Conservation (phyloP, 53 echinoderm and acorn worm genomes). For the Astropecten irregularis region DNA sequence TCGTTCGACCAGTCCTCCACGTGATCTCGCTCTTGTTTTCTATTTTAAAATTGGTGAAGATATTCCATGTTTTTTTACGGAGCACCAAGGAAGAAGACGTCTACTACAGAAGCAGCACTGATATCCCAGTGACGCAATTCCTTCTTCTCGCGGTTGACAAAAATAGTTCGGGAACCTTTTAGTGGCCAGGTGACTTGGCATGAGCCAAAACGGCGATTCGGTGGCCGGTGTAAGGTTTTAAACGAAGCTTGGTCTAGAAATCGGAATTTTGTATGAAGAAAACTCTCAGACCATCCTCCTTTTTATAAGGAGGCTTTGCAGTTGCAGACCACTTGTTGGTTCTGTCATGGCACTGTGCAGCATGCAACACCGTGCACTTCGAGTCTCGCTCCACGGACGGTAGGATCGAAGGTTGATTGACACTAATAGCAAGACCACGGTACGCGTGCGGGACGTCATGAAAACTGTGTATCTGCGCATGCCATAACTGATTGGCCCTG, state of each 20-base stretch:
- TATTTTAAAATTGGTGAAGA: neutral
- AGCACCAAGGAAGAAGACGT: neutral
- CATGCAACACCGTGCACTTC: no score
- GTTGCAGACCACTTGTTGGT: constrained; percentile 18
- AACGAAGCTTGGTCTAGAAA: no score
- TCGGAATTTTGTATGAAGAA: no score
- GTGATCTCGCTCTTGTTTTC: no score
- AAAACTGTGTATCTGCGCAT: neutral
- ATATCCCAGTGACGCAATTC: constrained; percentile 16
- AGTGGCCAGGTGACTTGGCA: no score
- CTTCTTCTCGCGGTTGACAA: neutral
- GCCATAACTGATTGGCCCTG: neutral
- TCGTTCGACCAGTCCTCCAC: neutral
- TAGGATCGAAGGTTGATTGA: neutral
- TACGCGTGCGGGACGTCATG: neutral
- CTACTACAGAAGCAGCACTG: neutral
- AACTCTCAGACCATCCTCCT: no score
- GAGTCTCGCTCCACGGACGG: no score
- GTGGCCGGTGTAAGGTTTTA: no score
- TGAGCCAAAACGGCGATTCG: no score
- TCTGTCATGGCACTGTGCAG: no score
- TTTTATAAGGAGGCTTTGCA: constrained; percentile 21
- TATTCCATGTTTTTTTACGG: constrained; percentile 17
- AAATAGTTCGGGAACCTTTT: no score
- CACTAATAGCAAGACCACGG: neutral